Base-by-base conservation (phyloP, 2,113 vertebrate genomes). In the Festucalex cinctus region DNA sequence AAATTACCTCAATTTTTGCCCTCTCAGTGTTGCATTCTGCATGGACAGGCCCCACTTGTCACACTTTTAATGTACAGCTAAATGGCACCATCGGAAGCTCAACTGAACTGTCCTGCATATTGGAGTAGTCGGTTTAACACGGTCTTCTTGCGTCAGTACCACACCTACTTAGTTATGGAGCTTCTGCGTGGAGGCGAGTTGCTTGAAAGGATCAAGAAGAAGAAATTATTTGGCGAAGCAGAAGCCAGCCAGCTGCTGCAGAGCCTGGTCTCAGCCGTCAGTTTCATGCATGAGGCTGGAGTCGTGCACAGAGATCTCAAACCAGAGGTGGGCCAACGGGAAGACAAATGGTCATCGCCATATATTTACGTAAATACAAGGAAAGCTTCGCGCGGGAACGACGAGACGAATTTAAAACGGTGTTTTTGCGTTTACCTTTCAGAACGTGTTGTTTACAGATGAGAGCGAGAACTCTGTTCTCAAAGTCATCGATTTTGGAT, bases 231-330 rank as follows among this genome's bases (percentile, higher is more conserved):
- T 76, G 95, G 93, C 0, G 95, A 97, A 85, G 93, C 94, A 0
- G 94, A 97, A 79, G 95, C 95, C 58, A 96, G 95, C 79, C 93
- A 93, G 86, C 93, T 96, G 77, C 90, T 95, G 71, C 93, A 93
- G 71, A 93, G 93, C 84, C 91, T 97, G 32, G 93, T 95, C 32
- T 96, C 94, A 0, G 94, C 94, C 0, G 94, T 95, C 88, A 92
- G 93, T 86, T 95, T 93, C 91, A 95, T 97, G 95, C 95, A 97
- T 14, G 94, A 95, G 69, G 92, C 92, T 0, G 95, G 95, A 39
- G 95, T 97, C 2, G 95, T 96, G 63, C 95, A 97, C 83, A 83
- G 95, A 1, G 95, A 97, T 83, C 93, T 97, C 48, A 97, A 97
- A 83, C 95, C 95, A 0, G 95, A 96, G 94, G 95, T 96, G 77